These are phyloP conservation scores for Cyanistes caeruleus DNA, from an alignment of 2,113 vertebrate genomes.

Conservation along the genomic window DNA sequence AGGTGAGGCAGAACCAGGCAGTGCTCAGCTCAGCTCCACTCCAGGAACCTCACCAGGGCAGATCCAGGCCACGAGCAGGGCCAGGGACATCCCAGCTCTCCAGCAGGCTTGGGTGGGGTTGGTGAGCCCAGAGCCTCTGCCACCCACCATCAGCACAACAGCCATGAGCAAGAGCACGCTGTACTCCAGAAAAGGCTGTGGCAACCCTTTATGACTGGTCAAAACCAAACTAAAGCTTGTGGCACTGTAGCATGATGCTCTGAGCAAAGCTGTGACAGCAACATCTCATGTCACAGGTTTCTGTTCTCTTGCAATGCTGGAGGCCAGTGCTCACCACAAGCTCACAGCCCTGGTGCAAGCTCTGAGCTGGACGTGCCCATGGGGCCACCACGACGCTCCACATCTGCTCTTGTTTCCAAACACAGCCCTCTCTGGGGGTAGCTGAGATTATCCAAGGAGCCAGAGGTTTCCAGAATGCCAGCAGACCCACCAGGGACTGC, in stretches of 20 bases:
- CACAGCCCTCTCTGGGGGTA: accelerated
- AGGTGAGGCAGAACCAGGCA: not conserved
- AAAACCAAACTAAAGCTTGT: not conserved
- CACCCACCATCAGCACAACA: not conserved
- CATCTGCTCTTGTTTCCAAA: not conserved
- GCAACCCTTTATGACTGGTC: not conserved
- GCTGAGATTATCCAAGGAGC: not conserved
- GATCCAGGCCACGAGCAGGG: not conserved
- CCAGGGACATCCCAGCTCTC: not conserved
- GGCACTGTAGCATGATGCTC: not conserved
- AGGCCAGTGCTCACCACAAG: not conserved
- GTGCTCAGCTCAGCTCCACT: not conserved
- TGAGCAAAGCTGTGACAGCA: not conserved
- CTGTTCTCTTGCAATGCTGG: accelerated
- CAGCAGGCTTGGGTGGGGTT: accelerated
- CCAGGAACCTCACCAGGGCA: not conserved
- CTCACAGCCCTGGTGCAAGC: not conserved
- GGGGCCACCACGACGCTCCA: accelerated
- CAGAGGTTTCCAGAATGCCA: not conserved
- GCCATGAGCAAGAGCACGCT: accelerated
- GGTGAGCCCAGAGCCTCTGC: not conserved
- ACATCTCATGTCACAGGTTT: not conserved
- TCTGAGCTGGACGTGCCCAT: accelerated
- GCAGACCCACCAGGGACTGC: not conserved
- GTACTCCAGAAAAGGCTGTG: not conserved